phyloP scores from a whole-genome alignment of 2,797 vertebrate genomes.

The Lindbergichthys nudifrons region DNA sequence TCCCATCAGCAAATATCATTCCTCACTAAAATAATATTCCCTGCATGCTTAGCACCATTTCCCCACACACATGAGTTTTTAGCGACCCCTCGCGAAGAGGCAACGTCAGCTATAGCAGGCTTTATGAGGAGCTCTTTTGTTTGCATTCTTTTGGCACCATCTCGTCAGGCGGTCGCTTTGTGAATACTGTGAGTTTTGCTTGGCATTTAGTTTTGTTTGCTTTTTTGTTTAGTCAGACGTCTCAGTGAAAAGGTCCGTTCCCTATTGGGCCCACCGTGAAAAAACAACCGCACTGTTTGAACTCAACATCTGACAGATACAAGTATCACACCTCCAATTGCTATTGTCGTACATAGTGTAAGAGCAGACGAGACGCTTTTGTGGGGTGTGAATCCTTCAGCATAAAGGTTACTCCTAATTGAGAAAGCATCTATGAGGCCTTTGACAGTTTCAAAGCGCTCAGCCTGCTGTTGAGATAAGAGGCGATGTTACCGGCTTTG shows the following conservation, averaged over 20 bases:
- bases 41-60: background rate
- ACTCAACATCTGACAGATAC: conserved; percentile 63
- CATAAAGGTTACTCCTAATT: conserved; percentile 76
- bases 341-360: conserved; percentile 60
- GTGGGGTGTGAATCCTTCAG: conserved; percentile 49
- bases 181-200: conserved; percentile 37
- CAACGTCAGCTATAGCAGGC: conserved; percentile 14
- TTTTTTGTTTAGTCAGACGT: conserved; percentile 44
- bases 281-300: conserved; percentile 43
- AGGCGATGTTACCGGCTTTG: conserved; percentile 39
- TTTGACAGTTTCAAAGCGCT: conserved; percentile 64
- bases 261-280: conserved; percentile 21
- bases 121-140: conserved; percentile 30
- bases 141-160: conserved; percentile 25
- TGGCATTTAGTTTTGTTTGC: conserved; percentile 53
- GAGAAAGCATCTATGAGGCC: conserved; percentile 63
- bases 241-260: conserved; percentile 72
- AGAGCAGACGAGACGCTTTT: conserved; percentile 57
- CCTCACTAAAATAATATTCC: background rate
- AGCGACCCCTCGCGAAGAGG: conserved; percentile 19
- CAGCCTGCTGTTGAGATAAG: conserved; percentile 59
- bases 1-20: conserved; percentile 23
- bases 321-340: conserved; percentile 45
- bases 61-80: conserved; percentile 28
- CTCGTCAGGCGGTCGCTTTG: conserved; percentile 17